phyloP scores from a whole-genome alignment of 2,888 invertebrate species.

The Tipula lateralis region DNA sequence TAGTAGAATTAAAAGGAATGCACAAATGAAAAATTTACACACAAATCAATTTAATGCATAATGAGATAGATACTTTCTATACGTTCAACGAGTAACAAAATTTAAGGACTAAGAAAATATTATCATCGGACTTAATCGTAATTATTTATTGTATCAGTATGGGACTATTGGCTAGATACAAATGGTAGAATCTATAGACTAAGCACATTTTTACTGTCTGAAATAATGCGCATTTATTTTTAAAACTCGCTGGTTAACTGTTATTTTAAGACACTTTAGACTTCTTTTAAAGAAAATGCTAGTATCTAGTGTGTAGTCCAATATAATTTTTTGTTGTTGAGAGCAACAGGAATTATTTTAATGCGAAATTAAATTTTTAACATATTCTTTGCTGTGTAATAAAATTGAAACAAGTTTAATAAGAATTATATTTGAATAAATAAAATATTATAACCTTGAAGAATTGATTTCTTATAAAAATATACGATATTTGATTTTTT shows the following conservation, averaged over 20 bases:
- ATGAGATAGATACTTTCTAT: too few species aligned
- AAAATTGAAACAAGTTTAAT: not conserved
- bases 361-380: not conserved
- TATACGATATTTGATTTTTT: not conserved
- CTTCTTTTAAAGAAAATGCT: not conserved
- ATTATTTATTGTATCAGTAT: too few species aligned
- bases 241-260: not conserved
- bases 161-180: too few species aligned
- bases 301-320: not conserved
- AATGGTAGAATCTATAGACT: too few species aligned
- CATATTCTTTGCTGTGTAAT: not conserved
- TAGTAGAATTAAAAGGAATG: too few species aligned
- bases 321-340: not conserved
- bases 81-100: too few species aligned
- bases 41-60: too few species aligned
- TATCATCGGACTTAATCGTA: too few species aligned
- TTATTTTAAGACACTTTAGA: not conserved
- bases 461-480: not conserved
- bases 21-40: too few species aligned
- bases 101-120: too few species aligned
- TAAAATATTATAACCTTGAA: not conserved
- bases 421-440: not conserved
- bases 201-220: too few species aligned
- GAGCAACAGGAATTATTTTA: not conserved
- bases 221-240: not conserved